Conservation (phyloP, 35 echinoderm and acorn worm species). For the Ptychodera flava region DNA sequence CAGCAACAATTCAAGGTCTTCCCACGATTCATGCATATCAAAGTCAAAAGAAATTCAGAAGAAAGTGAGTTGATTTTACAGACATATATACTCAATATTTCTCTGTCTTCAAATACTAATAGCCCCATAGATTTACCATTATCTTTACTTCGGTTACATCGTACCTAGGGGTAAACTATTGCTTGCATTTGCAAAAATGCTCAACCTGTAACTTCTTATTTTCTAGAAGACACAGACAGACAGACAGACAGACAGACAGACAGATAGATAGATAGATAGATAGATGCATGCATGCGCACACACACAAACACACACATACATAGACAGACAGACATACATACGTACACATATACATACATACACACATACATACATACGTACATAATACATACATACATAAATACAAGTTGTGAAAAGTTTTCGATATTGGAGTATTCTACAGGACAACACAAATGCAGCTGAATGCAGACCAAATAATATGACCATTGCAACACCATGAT, state of each 20-base stretch:
- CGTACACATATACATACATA: background rate
- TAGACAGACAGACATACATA: background rate
- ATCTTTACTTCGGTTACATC: too few species aligned
- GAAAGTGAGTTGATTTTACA: conserved; percentile 53
- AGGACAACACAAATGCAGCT: background rate
- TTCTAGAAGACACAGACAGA: background rate
- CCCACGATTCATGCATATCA: conserved; percentile 86
- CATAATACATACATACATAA: conserved; percentile 2
- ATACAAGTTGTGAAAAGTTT: background rate
- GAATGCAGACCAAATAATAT: background rate
- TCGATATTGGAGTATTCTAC: background rate
- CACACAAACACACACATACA: too few species aligned
- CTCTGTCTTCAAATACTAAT: background rate
- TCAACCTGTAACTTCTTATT: background rate
- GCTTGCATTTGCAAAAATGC: too few species aligned
- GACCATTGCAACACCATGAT: too few species aligned
- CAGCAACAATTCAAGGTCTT: conserved; percentile 76
- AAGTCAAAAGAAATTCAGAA: conserved; percentile 62
- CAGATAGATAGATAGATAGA: too few species aligned
- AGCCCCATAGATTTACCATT: background rate
- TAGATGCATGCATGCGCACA: too few species aligned
- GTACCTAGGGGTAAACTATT: too few species aligned
- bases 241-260: too few species aligned
- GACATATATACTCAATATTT: too few species aligned
- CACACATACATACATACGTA: background rate